Evolutionary conservation across 2,797 vertebrate genomes (phyloP).

Genomic region (Bovichtus diacanthus): DNA sequence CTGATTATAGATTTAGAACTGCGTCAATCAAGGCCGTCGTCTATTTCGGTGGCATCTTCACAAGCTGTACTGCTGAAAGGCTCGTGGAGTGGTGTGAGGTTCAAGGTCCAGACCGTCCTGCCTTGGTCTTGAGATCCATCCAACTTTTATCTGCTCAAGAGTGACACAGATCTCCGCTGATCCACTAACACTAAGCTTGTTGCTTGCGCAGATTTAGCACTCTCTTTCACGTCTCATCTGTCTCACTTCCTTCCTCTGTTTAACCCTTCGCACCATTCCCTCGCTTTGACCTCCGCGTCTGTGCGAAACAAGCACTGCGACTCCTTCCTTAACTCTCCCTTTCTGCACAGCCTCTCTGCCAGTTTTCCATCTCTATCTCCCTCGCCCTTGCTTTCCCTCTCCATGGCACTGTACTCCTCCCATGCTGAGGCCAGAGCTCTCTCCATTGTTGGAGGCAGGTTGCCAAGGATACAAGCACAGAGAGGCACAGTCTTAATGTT

Average conservation of each 20-base stretch:
- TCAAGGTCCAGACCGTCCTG: conserved; percentile 32
- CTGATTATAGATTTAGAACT: conserved; percentile 32
- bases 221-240: conserved; percentile 49
- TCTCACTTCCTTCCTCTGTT: conserved; percentile 45
- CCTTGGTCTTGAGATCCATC: conserved; percentile 30
- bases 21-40: conserved; percentile 5
- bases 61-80: conserved; percentile 31
- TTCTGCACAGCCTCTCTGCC: conserved; percentile 43
- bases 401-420: conserved; percentile 72
- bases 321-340: conserved; percentile 50
- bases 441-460: conserved; percentile 83
- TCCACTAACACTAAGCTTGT: conserved; percentile 46
- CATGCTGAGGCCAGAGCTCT: conserved; percentile 77
- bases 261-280: conserved; percentile 32
- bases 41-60: conserved; percentile 33
- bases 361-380: conserved; percentile 68
- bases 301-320: conserved; percentile 34
- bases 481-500: conserved; percentile 81
- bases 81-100: conserved; percentile 3
- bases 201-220: conserved; percentile 51
- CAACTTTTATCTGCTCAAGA: conserved; percentile 51
- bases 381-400: conserved; percentile 72
- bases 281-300: conserved; percentile 31
- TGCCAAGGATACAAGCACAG: conserved; percentile 85
- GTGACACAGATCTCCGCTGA: conserved; percentile 61